Conservation (phyloP, 2,797 vertebrate genomes). For the Poeciliopsis gracilis region DNA sequence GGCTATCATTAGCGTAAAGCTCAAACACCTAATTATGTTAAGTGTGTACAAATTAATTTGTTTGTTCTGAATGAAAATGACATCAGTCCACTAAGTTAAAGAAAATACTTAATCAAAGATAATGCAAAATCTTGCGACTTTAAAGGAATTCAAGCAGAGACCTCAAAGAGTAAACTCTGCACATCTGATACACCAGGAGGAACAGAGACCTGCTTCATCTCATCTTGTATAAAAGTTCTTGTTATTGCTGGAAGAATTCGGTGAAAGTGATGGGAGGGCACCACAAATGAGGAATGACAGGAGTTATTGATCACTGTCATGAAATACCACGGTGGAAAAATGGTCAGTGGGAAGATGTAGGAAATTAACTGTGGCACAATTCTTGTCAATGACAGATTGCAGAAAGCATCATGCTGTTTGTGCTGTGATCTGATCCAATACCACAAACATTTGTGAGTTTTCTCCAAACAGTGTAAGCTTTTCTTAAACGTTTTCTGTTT, state of each 20-base stretch:
- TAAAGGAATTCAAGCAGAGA: not conserved
- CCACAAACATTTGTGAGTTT: not conserved
- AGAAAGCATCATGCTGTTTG: not conserved
- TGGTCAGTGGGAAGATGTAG: constrained; percentile 27
- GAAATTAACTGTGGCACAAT: constrained; percentile 6
- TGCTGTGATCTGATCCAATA: not conserved
- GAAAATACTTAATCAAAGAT: not conserved
- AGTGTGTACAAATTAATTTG: not conserved
- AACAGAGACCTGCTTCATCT: not conserved
- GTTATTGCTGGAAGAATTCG: constrained; percentile 15
- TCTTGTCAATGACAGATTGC: constrained; percentile 30
- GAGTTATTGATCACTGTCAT: constrained; percentile 65
- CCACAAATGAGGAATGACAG: constrained; percentile 63
- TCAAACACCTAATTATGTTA: not conserved
- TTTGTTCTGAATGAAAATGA: not conserved
- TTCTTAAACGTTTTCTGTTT: not conserved
- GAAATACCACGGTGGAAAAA: constrained; percentile 52
- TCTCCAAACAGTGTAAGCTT: not conserved
- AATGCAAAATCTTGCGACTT: not conserved
- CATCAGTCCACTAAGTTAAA: not conserved
- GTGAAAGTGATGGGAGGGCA: constrained; percentile 26
- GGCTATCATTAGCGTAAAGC: not conserved
- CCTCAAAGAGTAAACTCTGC: constrained; percentile 8
- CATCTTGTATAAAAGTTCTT: constrained; percentile 5
- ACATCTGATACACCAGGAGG: constrained; percentile 34